phyloP scores from a whole-genome alignment of 2,113 vertebrate genomes.

The Parotia lawesii region DNA sequence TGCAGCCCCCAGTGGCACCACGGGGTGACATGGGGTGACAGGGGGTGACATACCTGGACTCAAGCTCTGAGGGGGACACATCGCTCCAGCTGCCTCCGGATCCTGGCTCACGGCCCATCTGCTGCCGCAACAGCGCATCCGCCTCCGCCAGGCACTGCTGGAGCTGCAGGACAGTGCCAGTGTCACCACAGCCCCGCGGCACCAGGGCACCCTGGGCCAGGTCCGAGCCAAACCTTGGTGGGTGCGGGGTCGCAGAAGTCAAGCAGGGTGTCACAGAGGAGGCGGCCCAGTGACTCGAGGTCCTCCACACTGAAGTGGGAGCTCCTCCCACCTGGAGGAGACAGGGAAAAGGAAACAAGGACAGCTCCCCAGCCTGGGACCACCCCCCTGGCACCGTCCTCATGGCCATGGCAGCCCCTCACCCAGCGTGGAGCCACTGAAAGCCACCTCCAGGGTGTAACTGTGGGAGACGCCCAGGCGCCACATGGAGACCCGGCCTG shows the following conservation, averaged over 20 bases:
- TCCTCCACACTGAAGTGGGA: slow-evolving; percentile 86
- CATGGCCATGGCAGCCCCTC: neutral
- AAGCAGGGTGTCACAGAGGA: slow-evolving; percentile 88
- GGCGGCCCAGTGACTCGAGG: slow-evolving; percentile 83
- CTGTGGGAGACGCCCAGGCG: slow-evolving; percentile 87
- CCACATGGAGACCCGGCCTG: slow-evolving; percentile 90
- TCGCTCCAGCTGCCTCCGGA: slow-evolving; percentile 58
- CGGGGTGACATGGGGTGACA: rapidly evolving
- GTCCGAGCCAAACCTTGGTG: slow-evolving; percentile 75
- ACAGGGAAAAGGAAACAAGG: neutral
- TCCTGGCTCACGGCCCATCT: slow-evolving; percentile 64
- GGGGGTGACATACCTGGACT: slow-evolving; percentile 77
- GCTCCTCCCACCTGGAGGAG: slow-evolving; percentile 74
- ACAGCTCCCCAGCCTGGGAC: neutral
- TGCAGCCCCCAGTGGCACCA: neutral
- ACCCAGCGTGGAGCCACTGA: slow-evolving; percentile 89
- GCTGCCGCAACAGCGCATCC: slow-evolving; percentile 51
- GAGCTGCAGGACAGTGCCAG: neutral
- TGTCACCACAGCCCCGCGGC: rapidly evolving
- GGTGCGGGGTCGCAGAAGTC: slow-evolving; percentile 89
- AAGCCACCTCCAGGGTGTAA: slow-evolving; percentile 91
- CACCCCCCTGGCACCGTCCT: rapidly evolving
- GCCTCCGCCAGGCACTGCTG: slow-evolving; percentile 74
- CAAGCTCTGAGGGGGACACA: slow-evolving; percentile 81
- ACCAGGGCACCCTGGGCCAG: rapidly evolving